Evolutionary conservation across 2,888 invertebrate genomes (phyloP), one percentile per base, ranked within the genome.

Genomic region (Tortricodes alternella): DNA sequence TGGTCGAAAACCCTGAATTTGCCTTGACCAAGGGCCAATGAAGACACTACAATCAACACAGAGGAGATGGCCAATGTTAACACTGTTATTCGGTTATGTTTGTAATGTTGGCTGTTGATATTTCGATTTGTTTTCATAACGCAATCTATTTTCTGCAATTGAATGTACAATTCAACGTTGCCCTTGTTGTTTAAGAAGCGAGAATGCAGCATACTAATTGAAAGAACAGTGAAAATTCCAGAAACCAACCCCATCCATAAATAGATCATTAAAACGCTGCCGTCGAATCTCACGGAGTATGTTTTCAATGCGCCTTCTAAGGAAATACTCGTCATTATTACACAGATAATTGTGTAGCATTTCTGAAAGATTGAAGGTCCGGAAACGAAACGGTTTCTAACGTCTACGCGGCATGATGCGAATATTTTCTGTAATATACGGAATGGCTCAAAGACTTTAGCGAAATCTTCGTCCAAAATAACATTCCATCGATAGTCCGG

Each of bases 111-210:
- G 2, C 24, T 9, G 43, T 76, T 71, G 1, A 81, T 60, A 6
- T 16, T 48, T 51, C 68, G 65, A 11, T 79, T 65, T 15, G 83
- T 62, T 19, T 71, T 73, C 76, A 86, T 75, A 1, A 73, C 53
- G 13, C 79, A 71, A 46, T 86, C 83, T 2, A 85, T 70, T 60
- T 76, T 67, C 64, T 87, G 84, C 50, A 84, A 64, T 63, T 73
- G 70, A 0, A 83, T 62, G n/a, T 69, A 71, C 44, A 84, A 80
- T 2, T 70, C 63, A 0, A 73, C 69, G 59, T 83, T 85, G 1
- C 55, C 58, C 1, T 71, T 62, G 1, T 71, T 68, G 57, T 80
- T 79, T 2, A 69, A 19, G 29, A 85, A 85, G n/a, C 83, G 69
- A 6, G 72, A 68, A 43, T 84, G 73, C 27, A 80, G 62, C 1